Conservation (phyloP, 2,113 vertebrate species). For the Alexandromys fortis region DNA sequence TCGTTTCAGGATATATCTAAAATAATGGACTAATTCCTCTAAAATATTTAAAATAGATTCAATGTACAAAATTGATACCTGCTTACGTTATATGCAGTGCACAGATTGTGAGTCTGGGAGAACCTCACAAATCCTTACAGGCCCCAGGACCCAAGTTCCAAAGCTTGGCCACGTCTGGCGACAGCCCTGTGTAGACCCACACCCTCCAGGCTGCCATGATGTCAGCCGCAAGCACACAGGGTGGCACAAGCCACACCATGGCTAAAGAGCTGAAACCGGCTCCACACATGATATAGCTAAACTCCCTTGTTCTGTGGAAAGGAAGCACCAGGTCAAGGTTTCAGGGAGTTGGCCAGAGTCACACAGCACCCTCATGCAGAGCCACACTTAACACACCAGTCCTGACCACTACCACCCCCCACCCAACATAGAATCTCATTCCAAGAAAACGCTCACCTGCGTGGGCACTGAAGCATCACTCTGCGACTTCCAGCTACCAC, state of each 20-base stretch:
- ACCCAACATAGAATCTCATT: background rate
- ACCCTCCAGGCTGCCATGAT: background rate
- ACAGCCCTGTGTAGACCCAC: background rate
- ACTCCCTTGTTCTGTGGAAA: background rate
- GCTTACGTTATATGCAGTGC: background rate
- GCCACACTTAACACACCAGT: background rate
- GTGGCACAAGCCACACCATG: background rate
- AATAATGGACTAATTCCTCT: constrained; percentile 49
- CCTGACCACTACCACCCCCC: background rate
- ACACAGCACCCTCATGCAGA: background rate
- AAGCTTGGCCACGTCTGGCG: background rate
- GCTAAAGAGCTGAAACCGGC: constrained; percentile 1
- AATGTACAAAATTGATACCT: constrained; percentile 33
- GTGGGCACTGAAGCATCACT: background rate
- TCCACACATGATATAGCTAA: background rate
- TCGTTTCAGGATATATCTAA: constrained; percentile 23
- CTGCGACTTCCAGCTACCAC: background rate
- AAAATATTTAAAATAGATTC: constrained; percentile 58
- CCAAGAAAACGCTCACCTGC: background rate
- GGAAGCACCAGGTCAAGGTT: background rate
- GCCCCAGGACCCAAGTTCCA: background rate
- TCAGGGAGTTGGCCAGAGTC: background rate
- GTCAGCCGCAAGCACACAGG: background rate
- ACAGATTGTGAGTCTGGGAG: background rate
- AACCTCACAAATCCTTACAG: background rate